These are phyloP conservation scores for Ciconia stormi DNA, from an alignment of 2,113 vertebrate genomes.

Conservation along the genomic window DNA sequence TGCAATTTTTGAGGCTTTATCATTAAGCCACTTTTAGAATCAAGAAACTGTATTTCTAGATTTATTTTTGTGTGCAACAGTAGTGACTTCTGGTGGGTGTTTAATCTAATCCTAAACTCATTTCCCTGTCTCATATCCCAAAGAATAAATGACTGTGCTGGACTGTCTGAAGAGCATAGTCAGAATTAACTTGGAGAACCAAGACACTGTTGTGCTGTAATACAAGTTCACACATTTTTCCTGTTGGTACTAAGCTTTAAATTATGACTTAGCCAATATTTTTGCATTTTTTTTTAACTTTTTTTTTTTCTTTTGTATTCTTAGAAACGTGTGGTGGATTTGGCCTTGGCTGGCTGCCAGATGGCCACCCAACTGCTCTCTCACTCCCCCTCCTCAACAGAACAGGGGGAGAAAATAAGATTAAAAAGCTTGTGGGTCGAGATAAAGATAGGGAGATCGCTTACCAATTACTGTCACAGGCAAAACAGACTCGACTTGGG, in stretches of 20 bases:
- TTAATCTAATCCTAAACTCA: not conserved
- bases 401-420: not conserved
- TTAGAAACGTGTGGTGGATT: not conserved
- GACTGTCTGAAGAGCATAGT: not conserved
- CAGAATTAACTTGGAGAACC: not conserved
- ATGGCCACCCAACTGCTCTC: not conserved
- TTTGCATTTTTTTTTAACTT: not conserved
- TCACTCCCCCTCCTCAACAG: not conserved
- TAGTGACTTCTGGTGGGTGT: not conserved
- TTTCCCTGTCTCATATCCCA: not conserved
- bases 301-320: not conserved
- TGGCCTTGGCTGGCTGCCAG: not conserved
- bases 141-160: not conserved
- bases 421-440: rapidly evolving
- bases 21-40: not conserved
- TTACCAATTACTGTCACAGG: not conserved
- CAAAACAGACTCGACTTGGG: not conserved
- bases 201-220: not conserved
- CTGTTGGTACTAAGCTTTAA: not conserved
- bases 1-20: not conserved
- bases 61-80: not conserved
- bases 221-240: not conserved
- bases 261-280: not conserved
- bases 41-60: not conserved
- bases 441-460: not conserved